Evolutionary conservation across 1,140 invertebrate species (phyloP), one percentile per base, ranked within the genome.

Genomic region (Thaumetopoea pityocampa): DNA sequence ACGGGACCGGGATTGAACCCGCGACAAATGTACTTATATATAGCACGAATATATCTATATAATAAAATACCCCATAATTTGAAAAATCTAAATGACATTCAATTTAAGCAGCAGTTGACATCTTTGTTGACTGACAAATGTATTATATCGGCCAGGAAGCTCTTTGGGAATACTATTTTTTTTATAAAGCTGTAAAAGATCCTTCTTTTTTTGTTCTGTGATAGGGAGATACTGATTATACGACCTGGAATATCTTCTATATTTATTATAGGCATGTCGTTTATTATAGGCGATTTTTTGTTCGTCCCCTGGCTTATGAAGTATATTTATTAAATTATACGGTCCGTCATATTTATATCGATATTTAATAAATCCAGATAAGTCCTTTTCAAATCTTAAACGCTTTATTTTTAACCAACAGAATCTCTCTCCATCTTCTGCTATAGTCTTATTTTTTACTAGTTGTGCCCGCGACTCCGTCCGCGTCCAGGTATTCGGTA

Each of bases 141-240:
- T n/a, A n/a, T n/a, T n/a, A n/a, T 28, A 28, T 14, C 26, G 16
- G 27, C 11, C 27, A 16, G 14, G 27, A 29, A 29, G 27, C 12
- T 29, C 27, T 29, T 29, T 29, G 16, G 27, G 27, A 4, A 29
- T 29, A n/a, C 14, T 29, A n/a, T 29, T 29, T 29, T 29, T 29
- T 15, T 29, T 29, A 15, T 15, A 29, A 16, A 29, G 27, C 27
- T 29, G 27, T 29, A 29, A 29, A 29, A 29, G 27, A 16, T 29
- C 27, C 10, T 15, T 16, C 27, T 29, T 29, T 29, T 29, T 29
- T 29, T 29, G 14, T 29, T 29, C 16, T 15, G 27, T 29, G 8
- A 26, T 8, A 26, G 23, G 23, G 11, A 26, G 23, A 19, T 19
- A 19, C 6, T 19, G 18, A 4, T 19, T 19, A 19, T 19, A 19